A percentile compares a stretch with the other conserved stretches of the same genome.
phyloP scores from a whole-genome alignment of 2,113 vertebrate genomes.

The Chitala chitala region DNA sequence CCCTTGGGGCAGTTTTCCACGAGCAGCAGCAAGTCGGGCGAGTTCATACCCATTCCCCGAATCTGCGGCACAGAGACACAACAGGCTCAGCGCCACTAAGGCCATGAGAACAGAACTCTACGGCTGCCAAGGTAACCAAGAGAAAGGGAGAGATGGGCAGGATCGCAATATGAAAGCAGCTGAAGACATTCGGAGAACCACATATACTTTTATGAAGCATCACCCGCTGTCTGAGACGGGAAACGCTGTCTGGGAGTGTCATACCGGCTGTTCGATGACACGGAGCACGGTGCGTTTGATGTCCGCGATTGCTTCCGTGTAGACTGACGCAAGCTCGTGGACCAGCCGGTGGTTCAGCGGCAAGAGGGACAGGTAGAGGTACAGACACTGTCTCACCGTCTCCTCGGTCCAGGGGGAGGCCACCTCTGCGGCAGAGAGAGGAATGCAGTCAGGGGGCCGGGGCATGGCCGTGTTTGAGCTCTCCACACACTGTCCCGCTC shows the following conservation, averaged over 20 bases:
- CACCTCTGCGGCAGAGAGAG: constrained; percentile 68
- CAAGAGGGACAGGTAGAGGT: constrained; percentile 86
- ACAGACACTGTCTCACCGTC: constrained; percentile 87
- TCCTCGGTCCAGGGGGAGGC: constrained; percentile 89
- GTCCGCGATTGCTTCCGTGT: constrained; percentile 91
- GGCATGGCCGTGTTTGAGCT: too few relatives aligned
- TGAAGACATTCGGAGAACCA: too few relatives aligned
- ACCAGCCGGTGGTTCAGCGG: constrained; percentile 90
- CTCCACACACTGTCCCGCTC: not conserved
- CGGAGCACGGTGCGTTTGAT: constrained; percentile 88
- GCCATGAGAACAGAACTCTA: not conserved
- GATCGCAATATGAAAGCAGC: not conserved
- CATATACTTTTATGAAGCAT: too few relatives aligned
- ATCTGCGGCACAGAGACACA: constrained; percentile 56
- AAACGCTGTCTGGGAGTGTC: constrained; percentile 12
- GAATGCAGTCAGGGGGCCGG: not conserved
- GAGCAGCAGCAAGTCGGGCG: constrained; percentile 82
- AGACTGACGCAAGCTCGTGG: constrained; percentile 85
- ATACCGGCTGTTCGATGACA: constrained; percentile 88
- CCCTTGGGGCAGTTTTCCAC: constrained; percentile 95
- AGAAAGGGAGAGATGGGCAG: not conserved
- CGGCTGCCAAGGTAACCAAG: not conserved
- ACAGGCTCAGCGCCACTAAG: not conserved
- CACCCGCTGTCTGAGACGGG: not conserved
- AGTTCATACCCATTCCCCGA: constrained; percentile 95